phyloP scores from a whole-genome alignment of 2,113 vertebrate genomes.

The Bufo bufo region DNA sequence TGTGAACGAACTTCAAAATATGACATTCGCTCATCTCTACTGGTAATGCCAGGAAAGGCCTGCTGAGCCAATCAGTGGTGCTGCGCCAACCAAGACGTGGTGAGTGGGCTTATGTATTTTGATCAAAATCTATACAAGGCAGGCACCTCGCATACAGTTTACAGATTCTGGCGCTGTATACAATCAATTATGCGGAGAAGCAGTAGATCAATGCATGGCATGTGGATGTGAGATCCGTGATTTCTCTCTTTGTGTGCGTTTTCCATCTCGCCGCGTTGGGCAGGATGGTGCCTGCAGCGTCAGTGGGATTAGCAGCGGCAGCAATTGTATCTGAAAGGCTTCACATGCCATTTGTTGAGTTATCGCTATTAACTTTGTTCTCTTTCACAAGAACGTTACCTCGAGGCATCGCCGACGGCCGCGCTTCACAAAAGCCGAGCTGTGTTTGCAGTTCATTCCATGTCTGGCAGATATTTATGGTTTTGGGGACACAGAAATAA shows the following conservation, averaged over 20 bases:
- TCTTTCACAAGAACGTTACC: constrained; percentile 5
- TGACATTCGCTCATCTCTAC: too few relatives aligned
- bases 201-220: too few relatives aligned
- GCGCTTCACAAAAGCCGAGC: neutral
- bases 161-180: too few relatives aligned
- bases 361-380: neutral
- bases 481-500: neutral
- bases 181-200: too few relatives aligned
- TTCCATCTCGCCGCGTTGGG: neutral
- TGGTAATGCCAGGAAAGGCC: too few relatives aligned
- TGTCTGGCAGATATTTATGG: constrained; percentile 14
- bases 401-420: neutral
- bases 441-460: neutral
- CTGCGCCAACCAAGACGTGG: too few relatives aligned
- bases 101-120: too few relatives aligned
- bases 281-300: neutral
- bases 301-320: neutral
- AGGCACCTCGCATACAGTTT: too few relatives aligned
- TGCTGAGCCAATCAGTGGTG: too few relatives aligned
- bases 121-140: too few relatives aligned
- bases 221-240: too few relatives aligned
- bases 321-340: neutral
- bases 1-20: too few relatives aligned
- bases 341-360: constrained; percentile 15
- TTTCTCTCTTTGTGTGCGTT: neutral